A percentile compares a stretch with the other conserved stretches of the same genome.
Conservation (phyloP, 1,140 invertebrate species). For the Planococcus citri region DNA sequence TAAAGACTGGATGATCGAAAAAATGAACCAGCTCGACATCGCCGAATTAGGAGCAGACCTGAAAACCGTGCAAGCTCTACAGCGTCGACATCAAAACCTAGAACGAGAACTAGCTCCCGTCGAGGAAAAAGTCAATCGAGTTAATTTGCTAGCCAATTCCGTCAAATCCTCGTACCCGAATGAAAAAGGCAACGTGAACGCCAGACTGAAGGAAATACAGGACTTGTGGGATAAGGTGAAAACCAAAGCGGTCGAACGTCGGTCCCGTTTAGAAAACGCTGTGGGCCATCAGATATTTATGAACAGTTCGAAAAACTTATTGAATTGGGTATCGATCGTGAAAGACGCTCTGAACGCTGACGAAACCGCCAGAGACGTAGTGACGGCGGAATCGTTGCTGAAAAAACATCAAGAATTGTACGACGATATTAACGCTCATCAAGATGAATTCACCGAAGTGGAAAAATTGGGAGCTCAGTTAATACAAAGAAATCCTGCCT, state of each 20-base stretch:
- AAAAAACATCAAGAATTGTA: conserved; percentile 84
- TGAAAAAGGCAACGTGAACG: conserved; percentile 72
- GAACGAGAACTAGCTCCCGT: conserved; percentile 80
- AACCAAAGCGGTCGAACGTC: conserved; percentile 65
- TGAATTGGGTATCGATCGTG: conserved; percentile 63
- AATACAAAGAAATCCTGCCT: conserved; percentile 50
- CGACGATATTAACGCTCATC: conserved; percentile 81
- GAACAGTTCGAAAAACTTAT: conserved; percentile 64
- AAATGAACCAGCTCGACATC: conserved; percentile 70
- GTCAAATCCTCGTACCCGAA: conserved; percentile 85
- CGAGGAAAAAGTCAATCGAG: conserved; percentile 74
- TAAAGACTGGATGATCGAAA: conserved; percentile 87
- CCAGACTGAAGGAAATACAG: conserved; percentile 70
- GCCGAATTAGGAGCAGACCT: conserved; percentile 69
- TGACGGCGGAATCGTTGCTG: conserved; percentile 75
- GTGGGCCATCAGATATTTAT: conserved; percentile 92
- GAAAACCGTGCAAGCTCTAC: conserved; percentile 79
- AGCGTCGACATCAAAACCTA: conserved; percentile 76
- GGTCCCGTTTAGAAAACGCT: conserved; percentile 73
- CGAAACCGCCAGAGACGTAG: conserved; percentile 70
- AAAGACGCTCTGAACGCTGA: conserved; percentile 72
- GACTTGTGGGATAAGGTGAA: conserved; percentile 75
- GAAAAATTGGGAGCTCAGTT: conserved; percentile 62
- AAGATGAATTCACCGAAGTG: conserved; percentile 73
- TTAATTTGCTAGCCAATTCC: conserved; percentile 65